These are phyloP conservation scores for Nemurella pictetii DNA, from an alignment of 2,888 invertebrate genomes.

Conservation along the genomic window DNA sequence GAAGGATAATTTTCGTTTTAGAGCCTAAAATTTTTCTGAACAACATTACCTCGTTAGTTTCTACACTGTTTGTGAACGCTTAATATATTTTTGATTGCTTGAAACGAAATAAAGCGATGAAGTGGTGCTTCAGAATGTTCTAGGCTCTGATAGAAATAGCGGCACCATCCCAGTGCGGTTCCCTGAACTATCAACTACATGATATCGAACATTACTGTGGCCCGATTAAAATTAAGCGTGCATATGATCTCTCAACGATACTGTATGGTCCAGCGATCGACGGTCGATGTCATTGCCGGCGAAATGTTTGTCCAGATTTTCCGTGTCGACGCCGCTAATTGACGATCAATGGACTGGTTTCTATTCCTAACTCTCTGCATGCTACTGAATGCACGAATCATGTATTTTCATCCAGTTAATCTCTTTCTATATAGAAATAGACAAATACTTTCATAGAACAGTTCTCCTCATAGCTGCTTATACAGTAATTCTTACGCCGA, in stretches of 20 bases:
- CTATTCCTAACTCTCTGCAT: neutral
- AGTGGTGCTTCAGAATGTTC: neutral
- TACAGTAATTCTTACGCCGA: neutral
- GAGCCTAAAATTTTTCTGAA: neutral
- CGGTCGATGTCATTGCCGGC: neutral
- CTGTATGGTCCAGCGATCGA: neutral
- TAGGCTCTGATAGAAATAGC: neutral
- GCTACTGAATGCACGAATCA: neutral
- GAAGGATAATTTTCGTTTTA: neutral
- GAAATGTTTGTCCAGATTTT: too few species aligned
- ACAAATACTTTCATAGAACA: slow-evolving; percentile 7
- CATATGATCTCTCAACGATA: neutral
- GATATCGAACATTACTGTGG: too few species aligned
- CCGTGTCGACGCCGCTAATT: neutral
- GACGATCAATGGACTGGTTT: neutral
- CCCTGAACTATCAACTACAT: too few species aligned
- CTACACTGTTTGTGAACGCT: neutral
- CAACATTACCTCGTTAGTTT: neutral
- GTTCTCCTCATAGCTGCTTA: neutral
- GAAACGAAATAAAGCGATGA: neutral
- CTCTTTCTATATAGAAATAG: neutral
- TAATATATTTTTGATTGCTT: neutral
- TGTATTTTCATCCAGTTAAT: neutral
- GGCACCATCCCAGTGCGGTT: neutral
- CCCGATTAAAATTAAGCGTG: neutral